These are phyloP conservation scores for Branchinecta lindahli DNA, from an alignment of 1,140 invertebrate species.

Conservation along the genomic window DNA sequence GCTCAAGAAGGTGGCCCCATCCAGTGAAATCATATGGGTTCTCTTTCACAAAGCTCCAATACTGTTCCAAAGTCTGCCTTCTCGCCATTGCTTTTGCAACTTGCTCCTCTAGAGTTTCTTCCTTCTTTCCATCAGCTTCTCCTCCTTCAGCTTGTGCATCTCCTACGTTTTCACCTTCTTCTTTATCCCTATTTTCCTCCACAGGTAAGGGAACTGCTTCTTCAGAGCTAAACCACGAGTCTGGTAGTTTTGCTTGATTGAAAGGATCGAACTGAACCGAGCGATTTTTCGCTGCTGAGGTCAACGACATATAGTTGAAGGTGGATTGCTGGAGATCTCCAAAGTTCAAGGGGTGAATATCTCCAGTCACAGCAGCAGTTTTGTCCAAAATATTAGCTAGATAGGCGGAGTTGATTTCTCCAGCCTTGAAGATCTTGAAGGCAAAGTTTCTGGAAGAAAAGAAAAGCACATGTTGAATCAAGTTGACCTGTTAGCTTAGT, in stretches of 20 bases:
- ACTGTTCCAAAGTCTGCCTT: constrained; percentile 11
- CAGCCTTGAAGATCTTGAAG: background rate
- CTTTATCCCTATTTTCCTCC: background rate
- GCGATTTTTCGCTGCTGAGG: background rate
- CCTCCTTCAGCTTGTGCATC: background rate
- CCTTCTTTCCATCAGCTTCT: background rate
- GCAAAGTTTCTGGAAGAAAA: background rate
- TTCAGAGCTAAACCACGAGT: background rate
- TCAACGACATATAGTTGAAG: background rate
- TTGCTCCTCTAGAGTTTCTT: background rate
- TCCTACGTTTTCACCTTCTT: background rate
- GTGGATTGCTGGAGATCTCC: background rate
- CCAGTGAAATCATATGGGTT: constrained; percentile 12
- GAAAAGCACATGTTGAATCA: background rate
- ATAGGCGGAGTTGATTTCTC: background rate
- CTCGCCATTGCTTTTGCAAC: background rate
- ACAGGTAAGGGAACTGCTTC: background rate
- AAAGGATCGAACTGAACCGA: background rate
- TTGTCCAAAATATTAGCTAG: background rate
- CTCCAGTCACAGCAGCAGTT: background rate
- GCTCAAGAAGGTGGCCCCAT: constrained; percentile 8
- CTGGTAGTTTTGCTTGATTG: background rate
- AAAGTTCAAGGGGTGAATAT: background rate
- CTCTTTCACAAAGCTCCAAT: constrained; percentile 11
- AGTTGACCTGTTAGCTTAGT: no score